Base-by-base conservation (phyloP, 37 sponge, comb jelly and placozoan genomes). In the Chondrosia reniformis region DNA sequence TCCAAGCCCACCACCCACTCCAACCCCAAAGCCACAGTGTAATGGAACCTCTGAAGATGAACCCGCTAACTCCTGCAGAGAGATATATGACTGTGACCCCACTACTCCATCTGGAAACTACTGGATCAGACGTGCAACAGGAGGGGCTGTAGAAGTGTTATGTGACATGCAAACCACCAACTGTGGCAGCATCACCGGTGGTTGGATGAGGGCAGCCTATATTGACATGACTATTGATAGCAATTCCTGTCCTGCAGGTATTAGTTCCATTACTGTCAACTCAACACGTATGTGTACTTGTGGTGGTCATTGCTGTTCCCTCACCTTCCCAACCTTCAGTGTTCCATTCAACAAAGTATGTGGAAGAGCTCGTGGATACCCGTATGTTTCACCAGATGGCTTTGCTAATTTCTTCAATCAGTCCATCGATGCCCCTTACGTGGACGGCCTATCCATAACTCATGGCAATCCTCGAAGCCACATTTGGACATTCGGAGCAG, bases 171-270 rank as follows among this genome's bases (percentile, higher is more conserved):
- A 31, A 5, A 12, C 67, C 5, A 66, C 33, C 7, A 22, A 66
- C 67, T 66, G 67, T 31, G 38, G 38, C 7, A 62, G 27, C 63
- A 31, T 66, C 38, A 69, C 72, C 42, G 72, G 72, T 43, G 72
- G 72, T 24, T 69, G 72, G 72, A 40, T 69, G 72, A 30, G 43
- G n/a, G 43, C 9, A 5, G 72, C 72, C 21, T 39, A 69, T 24
- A 69, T 69, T 39, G 43, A 69, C 43, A 69, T 69, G 72, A 40
- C 72, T 34, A 40, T 43, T 25, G 22, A 5, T 3, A 69, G 44
- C 36, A 17, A 39, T 3, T 43, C 3, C 10, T 69, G 72, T 34
- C 72, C 72, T 40, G 6, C 24, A n/a, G 22, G 36, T 7, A 36
- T 21, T 8, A 69, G 25, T 21, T 2, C 41, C 2, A 69, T n/a